Evolutionary conservation across 2,888 invertebrate genomes (phyloP).

Genomic region (Cerceris rybyensis): DNA sequence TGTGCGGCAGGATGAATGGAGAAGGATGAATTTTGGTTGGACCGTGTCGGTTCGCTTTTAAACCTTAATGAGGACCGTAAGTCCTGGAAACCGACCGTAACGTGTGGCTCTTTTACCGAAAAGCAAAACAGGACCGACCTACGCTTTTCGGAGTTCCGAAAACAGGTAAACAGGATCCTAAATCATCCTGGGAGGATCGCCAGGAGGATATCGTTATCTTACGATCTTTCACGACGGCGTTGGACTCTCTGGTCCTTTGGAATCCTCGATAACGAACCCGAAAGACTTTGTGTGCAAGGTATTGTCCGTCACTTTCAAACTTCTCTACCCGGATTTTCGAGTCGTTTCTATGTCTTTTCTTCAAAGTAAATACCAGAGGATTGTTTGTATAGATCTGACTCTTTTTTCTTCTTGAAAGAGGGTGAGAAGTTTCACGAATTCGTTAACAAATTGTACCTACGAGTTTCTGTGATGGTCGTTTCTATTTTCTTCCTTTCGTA

Average conservation of each 20-base stretch:
- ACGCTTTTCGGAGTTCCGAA: constrained; percentile 37
- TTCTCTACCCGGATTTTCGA: neutral
- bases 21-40: constrained; percentile 4
- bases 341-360: neutral
- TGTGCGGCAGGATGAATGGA: constrained; percentile 36
- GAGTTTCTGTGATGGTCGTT: no score
- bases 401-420: no score
- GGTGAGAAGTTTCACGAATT: no score
- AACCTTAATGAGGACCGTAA: constrained; percentile 49
- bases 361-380: neutral
- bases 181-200: constrained; percentile 57
- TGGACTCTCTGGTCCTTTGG: constrained; percentile 29
- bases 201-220: constrained; percentile 52
- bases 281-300: neutral
- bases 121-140: constrained; percentile 39
- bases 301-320: constrained; percentile 19
- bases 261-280: constrained; percentile 21
- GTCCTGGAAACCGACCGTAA: constrained; percentile 29
- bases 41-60: constrained; percentile 43
- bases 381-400: neutral
- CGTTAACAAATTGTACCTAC: no score
- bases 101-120: constrained; percentile 26
- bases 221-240: constrained; percentile 38
- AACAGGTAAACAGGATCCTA: constrained; percentile 65
- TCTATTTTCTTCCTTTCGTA: no score